Base-by-base conservation (phyloP, 2,797 vertebrate species). In the Petrocephalus schoutedeni region DNA sequence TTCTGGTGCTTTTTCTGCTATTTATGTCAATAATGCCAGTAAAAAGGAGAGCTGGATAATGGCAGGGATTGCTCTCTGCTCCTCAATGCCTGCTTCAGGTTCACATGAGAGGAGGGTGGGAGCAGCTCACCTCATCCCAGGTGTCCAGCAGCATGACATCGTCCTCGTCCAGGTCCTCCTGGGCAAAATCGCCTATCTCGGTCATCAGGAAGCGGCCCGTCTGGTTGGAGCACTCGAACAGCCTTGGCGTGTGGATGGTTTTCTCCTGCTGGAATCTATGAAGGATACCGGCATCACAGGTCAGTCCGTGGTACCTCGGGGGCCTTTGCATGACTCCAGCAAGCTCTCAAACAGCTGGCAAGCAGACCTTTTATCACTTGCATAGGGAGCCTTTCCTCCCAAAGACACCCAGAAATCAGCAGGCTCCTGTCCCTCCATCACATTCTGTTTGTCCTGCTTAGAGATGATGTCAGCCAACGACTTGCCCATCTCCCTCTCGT, bases 221-320 rank as follows among this genome's bases (percentile, higher is more conserved):
- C 93, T 98, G 97, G 93, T 98, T 98, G 93, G 97, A 98, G 93
- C 97, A 98, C 89, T 98, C 97, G 0, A 98, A 98, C 67, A 98
- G 95, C 21, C 97, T 95, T 2, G 97, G 97, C 45, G 93, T 93
- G 89, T 97, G 95, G 32, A 89, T 88, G 0, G 93, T 89, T 64
- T 92, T 83, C 87, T 94, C 93, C 90, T 91, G 95, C 91, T 97
- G 95, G 89, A 98, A 94, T 87, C 97, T 98, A 93, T 89, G 87
- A 89, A 12, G 21, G 86, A 88, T 89, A 0, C 0, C 16, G 89
- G 51, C 86, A 49, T 16, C 6, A 53, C 14, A 23, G 45, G 54
- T 4, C 53, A 16, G 32, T 51, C 6, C 19, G 5, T 1, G 6
- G 59, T 9, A 21, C 32, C 28, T 4, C 0, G 0, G 32, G 21